These are phyloP conservation scores for Echinometra lucunter DNA, from an alignment of 53 echinoderm and acorn worm species.

Conservation along the genomic window DNA sequence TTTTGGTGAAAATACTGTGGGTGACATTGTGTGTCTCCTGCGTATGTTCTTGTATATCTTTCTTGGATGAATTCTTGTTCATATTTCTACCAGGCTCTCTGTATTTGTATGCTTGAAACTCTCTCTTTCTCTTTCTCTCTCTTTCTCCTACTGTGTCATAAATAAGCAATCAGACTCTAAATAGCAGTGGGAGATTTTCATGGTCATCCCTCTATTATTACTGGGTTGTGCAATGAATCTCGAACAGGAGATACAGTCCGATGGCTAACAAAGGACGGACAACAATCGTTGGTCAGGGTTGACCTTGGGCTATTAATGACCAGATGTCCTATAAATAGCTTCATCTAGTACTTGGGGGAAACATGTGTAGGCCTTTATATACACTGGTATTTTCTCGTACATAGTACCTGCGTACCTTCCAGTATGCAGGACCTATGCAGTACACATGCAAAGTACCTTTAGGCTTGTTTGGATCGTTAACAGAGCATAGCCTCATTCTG, in stretches of 20 bases:
- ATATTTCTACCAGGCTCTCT: neutral
- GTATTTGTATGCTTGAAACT: neutral
- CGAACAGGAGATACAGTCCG: slow-evolving; percentile 22
- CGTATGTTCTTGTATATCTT: neutral
- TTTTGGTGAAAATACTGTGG: neutral
- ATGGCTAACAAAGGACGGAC: neutral
- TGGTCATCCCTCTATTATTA: slow-evolving; percentile 2
- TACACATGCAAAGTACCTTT: neutral
- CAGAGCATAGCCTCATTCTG: too few relatives aligned
- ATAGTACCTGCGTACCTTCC: neutral
- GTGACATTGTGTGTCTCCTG: neutral
- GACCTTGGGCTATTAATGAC: slow-evolving; percentile 28
- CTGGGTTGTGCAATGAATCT: slow-evolving; percentile 16
- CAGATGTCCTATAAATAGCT: slow-evolving; percentile 19
- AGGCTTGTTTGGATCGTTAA: too few relatives aligned
- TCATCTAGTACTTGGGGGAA: neutral
- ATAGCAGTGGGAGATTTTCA: neutral
- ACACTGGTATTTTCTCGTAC: neutral
- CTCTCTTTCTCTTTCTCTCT: neutral
- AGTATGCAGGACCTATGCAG: neutral
- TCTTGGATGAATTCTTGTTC: neutral
- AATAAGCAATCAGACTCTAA: neutral
- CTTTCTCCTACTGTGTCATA: neutral
- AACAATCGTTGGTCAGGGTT: neutral
- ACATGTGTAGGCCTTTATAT: neutral